Conservation (phyloP, 2,888 invertebrate genomes). For the Cerceris ruficornis region DNA sequence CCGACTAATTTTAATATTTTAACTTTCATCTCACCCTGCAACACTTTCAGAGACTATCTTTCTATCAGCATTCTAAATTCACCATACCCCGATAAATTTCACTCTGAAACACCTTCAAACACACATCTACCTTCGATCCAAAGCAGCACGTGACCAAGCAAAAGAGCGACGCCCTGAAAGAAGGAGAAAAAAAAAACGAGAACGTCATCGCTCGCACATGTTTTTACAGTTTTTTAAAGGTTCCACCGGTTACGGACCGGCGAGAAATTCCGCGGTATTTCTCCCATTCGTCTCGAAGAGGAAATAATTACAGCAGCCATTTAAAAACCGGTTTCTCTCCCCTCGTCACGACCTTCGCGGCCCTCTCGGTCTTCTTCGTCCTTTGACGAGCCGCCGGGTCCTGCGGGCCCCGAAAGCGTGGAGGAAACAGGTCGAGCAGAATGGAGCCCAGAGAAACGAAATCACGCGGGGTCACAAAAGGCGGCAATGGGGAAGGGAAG, state of each 20-base stretch:
- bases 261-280: slow-evolving; percentile 57
- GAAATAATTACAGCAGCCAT: slow-evolving; percentile 73
- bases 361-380: slow-evolving; percentile 23
- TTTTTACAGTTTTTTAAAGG: slow-evolving; percentile 34
- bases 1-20: no score
- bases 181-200: slow-evolving; percentile 5
- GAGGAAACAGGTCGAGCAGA: slow-evolving; percentile 32
- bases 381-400: slow-evolving; percentile 64
- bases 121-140: no score
- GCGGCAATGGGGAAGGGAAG: slow-evolving; percentile 18
- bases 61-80: no score
- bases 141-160: not conserved
- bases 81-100: no score
- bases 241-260: slow-evolving; percentile 43
- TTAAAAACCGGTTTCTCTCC: slow-evolving; percentile 69
- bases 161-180: not conserved
- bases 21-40: no score
- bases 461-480: slow-evolving; percentile 35
- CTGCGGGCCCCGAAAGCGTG: not conserved
- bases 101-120: no score
- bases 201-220: slow-evolving; percentile 14
- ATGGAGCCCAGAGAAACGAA: slow-evolving; percentile 20
- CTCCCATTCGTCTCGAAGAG: slow-evolving; percentile 48
- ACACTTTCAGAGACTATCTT: no score
- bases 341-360: slow-evolving; percentile 48